phyloP scores from a whole-genome alignment of 2,888 invertebrate species.

The Xestobium rufovillosum region DNA sequence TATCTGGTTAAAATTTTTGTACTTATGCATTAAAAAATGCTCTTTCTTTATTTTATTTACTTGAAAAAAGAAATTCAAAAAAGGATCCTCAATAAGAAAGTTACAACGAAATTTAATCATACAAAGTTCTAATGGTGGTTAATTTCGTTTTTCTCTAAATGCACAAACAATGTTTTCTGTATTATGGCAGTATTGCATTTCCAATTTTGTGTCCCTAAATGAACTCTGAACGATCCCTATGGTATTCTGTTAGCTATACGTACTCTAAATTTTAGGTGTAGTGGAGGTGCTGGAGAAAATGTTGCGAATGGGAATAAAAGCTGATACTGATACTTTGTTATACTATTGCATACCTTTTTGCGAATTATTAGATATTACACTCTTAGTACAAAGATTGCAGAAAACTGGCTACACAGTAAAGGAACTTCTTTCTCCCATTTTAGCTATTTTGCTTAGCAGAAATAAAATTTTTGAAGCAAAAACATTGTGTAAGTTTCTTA shows the following conservation, averaged over 20 bases:
- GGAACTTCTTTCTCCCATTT: constrained; percentile 44
- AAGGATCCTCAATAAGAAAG: too few species aligned
- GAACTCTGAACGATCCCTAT: too few species aligned
- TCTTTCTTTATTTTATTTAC: too few species aligned
- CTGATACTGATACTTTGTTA: constrained; percentile 52
- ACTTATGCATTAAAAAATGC: too few species aligned
- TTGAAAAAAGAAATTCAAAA: too few species aligned
- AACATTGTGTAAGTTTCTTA: constrained; percentile 49
- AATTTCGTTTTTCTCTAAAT: too few species aligned
- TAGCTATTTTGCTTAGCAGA: constrained; percentile 41
- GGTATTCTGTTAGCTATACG: constrained; percentile 3
- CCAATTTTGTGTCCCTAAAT: too few species aligned
- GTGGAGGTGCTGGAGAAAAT: constrained; percentile 49
- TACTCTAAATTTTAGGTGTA: constrained; percentile 42
- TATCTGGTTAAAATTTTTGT: too few species aligned
- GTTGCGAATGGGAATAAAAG: constrained; percentile 46
- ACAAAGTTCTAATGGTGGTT: too few species aligned
- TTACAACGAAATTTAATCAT: too few species aligned
- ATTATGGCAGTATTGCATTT: too few species aligned
- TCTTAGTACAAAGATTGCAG: constrained; percentile 47
- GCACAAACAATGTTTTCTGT: too few species aligned
- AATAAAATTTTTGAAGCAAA: constrained; percentile 37
- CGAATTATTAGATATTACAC: constrained; percentile 45
- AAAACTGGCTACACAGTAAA: constrained; percentile 41
- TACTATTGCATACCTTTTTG: constrained; percentile 51